These are phyloP conservation scores for Piprites chloris DNA, from an alignment of 2,113 vertebrate species.

Conservation along the genomic window DNA sequence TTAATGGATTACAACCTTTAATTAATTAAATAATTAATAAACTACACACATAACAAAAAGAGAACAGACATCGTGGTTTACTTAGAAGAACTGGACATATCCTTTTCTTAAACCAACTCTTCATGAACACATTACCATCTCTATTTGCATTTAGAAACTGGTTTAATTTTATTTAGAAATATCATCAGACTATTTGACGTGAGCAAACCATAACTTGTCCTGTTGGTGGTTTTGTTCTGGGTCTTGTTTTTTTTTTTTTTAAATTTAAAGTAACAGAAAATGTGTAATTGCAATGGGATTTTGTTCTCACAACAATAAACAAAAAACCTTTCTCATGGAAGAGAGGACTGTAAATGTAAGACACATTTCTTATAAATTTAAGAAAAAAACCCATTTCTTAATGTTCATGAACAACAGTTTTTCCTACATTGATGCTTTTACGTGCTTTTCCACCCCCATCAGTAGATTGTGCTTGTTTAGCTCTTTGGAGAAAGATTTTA, in stretches of 20 bases:
- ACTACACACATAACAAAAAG: neutral
- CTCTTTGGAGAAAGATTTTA: constrained; percentile 54
- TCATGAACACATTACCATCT: neutral
- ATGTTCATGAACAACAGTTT: neutral
- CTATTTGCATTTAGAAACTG: neutral
- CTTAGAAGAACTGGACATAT: neutral
- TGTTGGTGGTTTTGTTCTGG: neutral
- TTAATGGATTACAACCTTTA: neutral
- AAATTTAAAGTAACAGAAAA: neutral
- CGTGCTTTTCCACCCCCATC: neutral
- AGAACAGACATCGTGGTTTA: neutral
- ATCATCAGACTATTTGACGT: neutral
- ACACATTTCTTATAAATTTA: neutral
- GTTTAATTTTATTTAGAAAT: neutral
- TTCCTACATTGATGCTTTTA: neutral
- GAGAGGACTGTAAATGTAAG: neutral
- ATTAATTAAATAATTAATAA: neutral
- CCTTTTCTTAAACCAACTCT: constrained; percentile 14
- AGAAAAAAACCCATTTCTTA: neutral
- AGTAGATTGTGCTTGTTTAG: neutral
- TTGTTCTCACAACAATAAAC: neutral
- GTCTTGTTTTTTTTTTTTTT: neutral
- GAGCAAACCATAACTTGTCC: neutral
- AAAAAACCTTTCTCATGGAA: neutral
- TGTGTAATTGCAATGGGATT: neutral